Base-by-base conservation (phyloP, 2,113 vertebrate species). In the Alethe castanea region DNA sequence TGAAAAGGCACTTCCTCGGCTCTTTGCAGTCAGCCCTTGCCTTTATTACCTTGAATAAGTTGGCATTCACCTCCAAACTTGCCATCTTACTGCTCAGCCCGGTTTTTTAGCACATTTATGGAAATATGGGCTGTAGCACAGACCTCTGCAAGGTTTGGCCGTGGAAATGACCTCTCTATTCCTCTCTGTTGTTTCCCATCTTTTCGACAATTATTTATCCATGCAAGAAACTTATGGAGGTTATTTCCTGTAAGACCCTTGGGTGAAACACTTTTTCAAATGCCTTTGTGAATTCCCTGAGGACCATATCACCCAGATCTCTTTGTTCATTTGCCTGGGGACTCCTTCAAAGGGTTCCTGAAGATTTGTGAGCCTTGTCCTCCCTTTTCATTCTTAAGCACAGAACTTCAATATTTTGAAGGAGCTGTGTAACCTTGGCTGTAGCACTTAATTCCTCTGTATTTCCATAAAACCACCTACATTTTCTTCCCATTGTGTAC, bases 321-420 rank as follows among this genome's bases (percentile, higher is more conserved):
- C 88, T 96, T 81, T 93, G 85, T 92, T 95, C 91, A 64, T 66
- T 74, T 95, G 92, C 91, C 91, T 81, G 65, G 47, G 64, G 86
- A 88, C 83, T 92, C 92, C 83, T 97, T 97, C 95, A 96, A 96
- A 97, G 86, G 77, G 47, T 47, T 94, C 80, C 82, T 84, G 87
- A 96, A 95, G 91, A 95, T 96, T 86, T 97, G 94, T 93, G 94
- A 94, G 92, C 80, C 92, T 94, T 92, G 92, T 92, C 88, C 95
- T 95, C 94, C 91, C 94, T 95, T 94, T 92, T 95, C 82, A 86
- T 92, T 95, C 91, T 71, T 64, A 67, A 94, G 40, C 52, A 71
- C 64, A 77, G 64, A 88, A 83, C 71, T 93, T 78, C 67, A 91
- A 60, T 69, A 71, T 78, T 72, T 94, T 96, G 91, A 96, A 96